phyloP scores from a whole-genome alignment of 2,113 vertebrate species.

The Leucoraja erinaceus region DNA sequence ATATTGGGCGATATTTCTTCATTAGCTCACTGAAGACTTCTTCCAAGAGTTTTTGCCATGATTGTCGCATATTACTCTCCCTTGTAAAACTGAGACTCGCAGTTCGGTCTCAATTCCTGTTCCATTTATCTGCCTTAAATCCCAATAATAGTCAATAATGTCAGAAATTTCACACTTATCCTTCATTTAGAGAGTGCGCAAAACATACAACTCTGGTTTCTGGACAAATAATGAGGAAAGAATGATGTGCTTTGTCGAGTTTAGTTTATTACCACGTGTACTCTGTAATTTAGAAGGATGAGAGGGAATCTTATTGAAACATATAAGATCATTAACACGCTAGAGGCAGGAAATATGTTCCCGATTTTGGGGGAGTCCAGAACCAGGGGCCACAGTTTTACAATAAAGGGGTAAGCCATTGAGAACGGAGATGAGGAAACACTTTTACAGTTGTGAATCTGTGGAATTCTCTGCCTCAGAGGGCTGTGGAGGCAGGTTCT shows the following conservation, averaged over 20 bases:
- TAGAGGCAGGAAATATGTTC: no score
- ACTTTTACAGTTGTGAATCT: no score
- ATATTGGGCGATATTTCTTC: slow-evolving; percentile 1
- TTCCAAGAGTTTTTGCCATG: neutral
- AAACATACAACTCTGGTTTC: neutral
- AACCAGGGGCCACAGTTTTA: no score
- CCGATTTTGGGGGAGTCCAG: no score
- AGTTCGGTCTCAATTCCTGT: neutral
- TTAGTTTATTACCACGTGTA: no score
- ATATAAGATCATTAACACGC: no score
- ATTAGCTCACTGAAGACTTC: neutral
- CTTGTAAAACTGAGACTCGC: neutral
- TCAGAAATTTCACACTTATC: neutral
- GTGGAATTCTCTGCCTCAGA: no score
- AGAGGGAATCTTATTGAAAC: no score
- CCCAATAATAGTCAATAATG: neutral
- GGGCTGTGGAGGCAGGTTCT: no score
- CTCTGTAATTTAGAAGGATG: no score
- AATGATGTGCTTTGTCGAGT: neutral
- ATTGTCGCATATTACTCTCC: neutral
- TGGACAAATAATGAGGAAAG: neutral
- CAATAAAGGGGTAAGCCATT: no score
- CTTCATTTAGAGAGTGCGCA: neutral
- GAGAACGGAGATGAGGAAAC: no score
- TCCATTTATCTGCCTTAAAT: neutral